Percentiles rank a stretch among this genome's conserved stretches.
Conservation (phyloP, 2,797 vertebrate genomes). For the Girardinus metallicus region DNA sequence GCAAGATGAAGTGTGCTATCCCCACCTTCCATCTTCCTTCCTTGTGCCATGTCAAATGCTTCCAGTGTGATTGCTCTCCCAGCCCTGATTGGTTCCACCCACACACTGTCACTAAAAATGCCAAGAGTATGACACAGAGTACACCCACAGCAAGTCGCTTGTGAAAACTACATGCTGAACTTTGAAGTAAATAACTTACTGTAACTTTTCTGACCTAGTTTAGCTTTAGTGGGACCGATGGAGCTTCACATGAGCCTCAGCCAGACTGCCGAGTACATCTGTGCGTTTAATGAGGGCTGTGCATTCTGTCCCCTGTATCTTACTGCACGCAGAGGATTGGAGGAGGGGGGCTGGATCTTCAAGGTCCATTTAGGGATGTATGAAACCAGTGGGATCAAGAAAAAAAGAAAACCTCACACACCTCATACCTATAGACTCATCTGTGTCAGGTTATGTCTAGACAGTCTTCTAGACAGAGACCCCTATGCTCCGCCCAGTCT, state of each 20-base stretch:
- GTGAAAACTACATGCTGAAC: not conserved
- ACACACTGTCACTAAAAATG: not conserved
- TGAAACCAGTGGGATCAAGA: not conserved
- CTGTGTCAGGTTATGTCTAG: not conserved
- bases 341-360: not conserved
- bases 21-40: not conserved
- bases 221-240: slow-evolving; percentile 2
- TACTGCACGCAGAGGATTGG: not conserved
- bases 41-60: slow-evolving; percentile 7
- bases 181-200: slow-evolving; percentile 6
- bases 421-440: not conserved
- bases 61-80: slow-evolving; percentile 6
- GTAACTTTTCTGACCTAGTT: slow-evolving; percentile 8
- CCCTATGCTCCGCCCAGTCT: no score
- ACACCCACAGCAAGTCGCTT: not conserved
- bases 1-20: not conserved
- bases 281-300: slow-evolving; percentile 6
- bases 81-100: slow-evolving; percentile 6
- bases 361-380: not conserved
- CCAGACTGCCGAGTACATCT: slow-evolving; percentile 9
- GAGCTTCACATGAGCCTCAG: slow-evolving; percentile 4
- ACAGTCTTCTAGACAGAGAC: no score
- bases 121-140: slow-evolving; percentile 1
- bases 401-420: not conserved
- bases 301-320: slow-evolving; percentile 3